phyloP scores from a whole-genome alignment of 2,888 invertebrate genomes.

The Gnatocerus cornutus region DNA sequence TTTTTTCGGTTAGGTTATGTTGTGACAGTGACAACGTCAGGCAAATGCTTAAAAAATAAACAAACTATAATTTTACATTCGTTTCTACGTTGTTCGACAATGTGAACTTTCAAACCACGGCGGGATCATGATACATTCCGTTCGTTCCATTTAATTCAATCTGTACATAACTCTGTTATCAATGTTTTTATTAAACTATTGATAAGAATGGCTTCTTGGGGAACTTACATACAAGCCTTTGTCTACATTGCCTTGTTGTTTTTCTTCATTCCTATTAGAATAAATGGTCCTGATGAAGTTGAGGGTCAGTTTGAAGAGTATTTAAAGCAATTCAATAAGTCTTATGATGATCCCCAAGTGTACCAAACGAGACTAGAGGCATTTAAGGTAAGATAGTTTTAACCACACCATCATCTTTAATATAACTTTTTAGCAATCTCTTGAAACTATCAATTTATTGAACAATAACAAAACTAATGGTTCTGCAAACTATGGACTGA shows the following conservation, averaged over 20 bases:
- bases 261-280: constrained; percentile 71
- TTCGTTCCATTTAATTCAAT: background rate
- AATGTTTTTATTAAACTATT: background rate
- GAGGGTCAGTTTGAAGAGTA: constrained; percentile 71
- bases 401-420: background rate
- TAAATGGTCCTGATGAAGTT: constrained; percentile 63
- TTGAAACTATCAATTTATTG: constrained; percentile 71
- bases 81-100: too few relatives aligned
- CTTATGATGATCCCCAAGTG: constrained; percentile 69
- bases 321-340: constrained; percentile 72
- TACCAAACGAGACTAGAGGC: constrained; percentile 62
- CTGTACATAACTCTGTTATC: background rate
- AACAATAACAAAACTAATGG: constrained; percentile 69
- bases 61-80: too few relatives aligned
- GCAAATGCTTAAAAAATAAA: background rate
- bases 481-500: constrained; percentile 75
- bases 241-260: constrained; percentile 69
- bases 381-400: constrained; percentile 61
- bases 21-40: background rate
- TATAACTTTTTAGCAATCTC: constrained; percentile 40
- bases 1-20: constrained; percentile 3
- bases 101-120: too few relatives aligned
- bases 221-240: constrained; percentile 54
- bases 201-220: constrained; percentile 48
- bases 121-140: too few relatives aligned